These are phyloP conservation scores for Sweltsa coloradensis DNA, from an alignment of 1,140 invertebrate species.

Conservation along the genomic window DNA sequence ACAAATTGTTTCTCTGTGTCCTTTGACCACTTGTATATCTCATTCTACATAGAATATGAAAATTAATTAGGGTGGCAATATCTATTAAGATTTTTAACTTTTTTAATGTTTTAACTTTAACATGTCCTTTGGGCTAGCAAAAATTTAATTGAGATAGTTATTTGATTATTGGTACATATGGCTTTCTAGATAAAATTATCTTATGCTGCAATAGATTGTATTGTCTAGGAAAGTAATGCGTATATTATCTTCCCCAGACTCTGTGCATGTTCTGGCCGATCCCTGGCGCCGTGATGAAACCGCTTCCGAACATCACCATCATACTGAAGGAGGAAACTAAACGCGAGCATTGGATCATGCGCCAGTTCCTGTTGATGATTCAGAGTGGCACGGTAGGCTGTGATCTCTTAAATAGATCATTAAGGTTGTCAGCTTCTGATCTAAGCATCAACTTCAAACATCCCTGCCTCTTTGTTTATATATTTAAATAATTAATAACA, in stretches of 20 bases:
- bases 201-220: neutral
- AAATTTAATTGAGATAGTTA: neutral
- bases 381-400: too few relatives aligned
- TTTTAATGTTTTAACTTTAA: neutral
- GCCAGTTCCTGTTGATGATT: too few relatives aligned
- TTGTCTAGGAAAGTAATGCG: neutral
- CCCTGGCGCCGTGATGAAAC: neutral
- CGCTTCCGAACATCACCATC: slow-evolving; percentile 1
- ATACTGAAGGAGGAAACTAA: neutral
- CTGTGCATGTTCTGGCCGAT: slow-evolving; percentile 2
- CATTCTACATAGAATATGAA: too few relatives aligned
- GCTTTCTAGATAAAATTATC: neutral
- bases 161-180: neutral
- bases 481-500: too few relatives aligned
- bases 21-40: too few relatives aligned
- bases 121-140: neutral
- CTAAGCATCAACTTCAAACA: too few relatives aligned
- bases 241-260: neutral
- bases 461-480: too few relatives aligned
- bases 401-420: too few relatives aligned
- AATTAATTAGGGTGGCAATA: too few relatives aligned
- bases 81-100: neutral
- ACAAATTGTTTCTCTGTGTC: too few relatives aligned
- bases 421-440: too few relatives aligned
- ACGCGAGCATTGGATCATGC: neutral